Evolutionary conservation across 2,888 invertebrate genomes (phyloP).

Genomic region (Hydroisotoma schaefferi): DNA sequence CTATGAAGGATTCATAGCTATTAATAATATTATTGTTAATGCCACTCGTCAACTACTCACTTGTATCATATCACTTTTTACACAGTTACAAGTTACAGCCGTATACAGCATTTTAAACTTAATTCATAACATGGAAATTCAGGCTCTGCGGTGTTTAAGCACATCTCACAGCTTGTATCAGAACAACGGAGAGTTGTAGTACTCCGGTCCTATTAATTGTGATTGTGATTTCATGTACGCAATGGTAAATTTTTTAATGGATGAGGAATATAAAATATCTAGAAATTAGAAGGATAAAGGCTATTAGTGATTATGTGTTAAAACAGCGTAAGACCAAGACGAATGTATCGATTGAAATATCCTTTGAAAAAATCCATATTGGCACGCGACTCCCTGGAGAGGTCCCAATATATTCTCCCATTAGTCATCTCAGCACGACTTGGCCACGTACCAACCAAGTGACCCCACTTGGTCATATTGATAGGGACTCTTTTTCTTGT

Average conservation of each 20-base stretch:
- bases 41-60: not conserved
- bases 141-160: conserved; percentile 10
- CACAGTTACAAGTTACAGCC: too few species aligned
- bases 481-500: conserved; percentile 9
- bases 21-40: not conserved
- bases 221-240: too few species aligned
- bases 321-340: conserved; percentile 1
- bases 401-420: conserved; percentile 39
- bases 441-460: conserved; percentile 12
- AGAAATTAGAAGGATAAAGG: too few species aligned
- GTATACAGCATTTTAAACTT: not conserved
- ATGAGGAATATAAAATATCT: too few species aligned
- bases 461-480: not conserved
- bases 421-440: conserved; percentile 47
- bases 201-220: not conserved
- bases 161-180: conserved; percentile 15
- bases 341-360: conserved; percentile 18
- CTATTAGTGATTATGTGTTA: too few species aligned
- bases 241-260: too few species aligned
- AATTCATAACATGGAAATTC: not conserved
- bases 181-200: not conserved
- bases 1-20: not conserved
- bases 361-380: conserved; percentile 22
- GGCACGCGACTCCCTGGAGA: conserved; percentile 48
- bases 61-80: not conserved